Evolutionary conservation across 1,140 invertebrate genomes (phyloP), one percentile per base, ranked within the genome.

Genomic region (Leptestheria dahalacensis): DNA sequence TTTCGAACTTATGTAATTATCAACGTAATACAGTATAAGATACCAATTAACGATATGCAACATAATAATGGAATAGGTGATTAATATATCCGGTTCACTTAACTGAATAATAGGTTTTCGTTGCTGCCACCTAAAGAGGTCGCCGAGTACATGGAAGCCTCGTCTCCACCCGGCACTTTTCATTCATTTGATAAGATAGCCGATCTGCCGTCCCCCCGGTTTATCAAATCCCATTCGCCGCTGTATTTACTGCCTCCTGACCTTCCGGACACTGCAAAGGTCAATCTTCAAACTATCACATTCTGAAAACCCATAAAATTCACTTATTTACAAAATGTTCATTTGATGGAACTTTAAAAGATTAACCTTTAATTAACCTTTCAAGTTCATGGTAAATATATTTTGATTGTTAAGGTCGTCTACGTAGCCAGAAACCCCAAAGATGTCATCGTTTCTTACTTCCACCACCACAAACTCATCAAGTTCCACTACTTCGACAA

Each of bases 361-460:
- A 9, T 20, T 28, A 18, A 41, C 23, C 20, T n/a, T n/a, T n/a
- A n/a, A n/a, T n/a, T n/a, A n/a, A n/a, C n/a, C n/a, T n/a, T n/a
- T n/a, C n/a, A n/a, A n/a, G n/a, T n/a, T n/a, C n/a, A n/a, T n/a
- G n/a, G n/a, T n/a, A n/a, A n/a, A 28, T 28, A n/a, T 33, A 29
- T n/a, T 33, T 41, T 56, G 1, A 23, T 2, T 29, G 9, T 56
- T 25, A 33, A 83, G 71, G 79, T 78, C 6, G 75, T 89, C 4
- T 88, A 88, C 66, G 79, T 89, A 0, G 81, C 82, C 2, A 74
- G 90, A 56, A 88, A 91, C 73, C 87, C 88, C 0, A 88, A 88
- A 70, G 88, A 91, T 69, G 82, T 88, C 1, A 84, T 79, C 3
- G 84, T 91, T 0, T 91, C 88, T 0, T 90, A 83, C 69, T 92